These are phyloP conservation scores for Hafferia zeledoni DNA, from an alignment of 2,797 vertebrate species.

Conservation along the genomic window DNA sequence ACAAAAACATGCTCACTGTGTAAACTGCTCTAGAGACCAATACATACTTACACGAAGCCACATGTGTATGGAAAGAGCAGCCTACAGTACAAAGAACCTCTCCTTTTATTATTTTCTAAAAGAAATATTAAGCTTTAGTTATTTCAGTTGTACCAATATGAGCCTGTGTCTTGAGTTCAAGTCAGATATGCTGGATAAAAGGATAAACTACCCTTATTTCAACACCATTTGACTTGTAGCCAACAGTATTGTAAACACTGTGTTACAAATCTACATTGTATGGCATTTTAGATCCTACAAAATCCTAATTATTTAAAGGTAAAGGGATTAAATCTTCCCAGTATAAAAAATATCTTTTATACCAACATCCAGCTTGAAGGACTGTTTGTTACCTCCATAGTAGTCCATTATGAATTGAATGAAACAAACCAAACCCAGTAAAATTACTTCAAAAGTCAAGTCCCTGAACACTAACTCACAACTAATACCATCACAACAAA, in stretches of 20 bases:
- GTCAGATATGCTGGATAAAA: slow-evolving; percentile 9
- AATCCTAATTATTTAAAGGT: neutral
- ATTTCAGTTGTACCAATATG: neutral
- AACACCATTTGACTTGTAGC: neutral
- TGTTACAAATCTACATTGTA: neutral
- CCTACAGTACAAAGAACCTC: neutral
- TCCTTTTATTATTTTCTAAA: neutral
- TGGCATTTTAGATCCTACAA: neutral
- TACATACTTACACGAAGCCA: neutral
- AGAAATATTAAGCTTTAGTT: neutral
- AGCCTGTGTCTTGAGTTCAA: neutral
- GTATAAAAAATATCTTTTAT: neutral
- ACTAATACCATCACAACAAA: neutral
- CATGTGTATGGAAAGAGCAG: neutral
- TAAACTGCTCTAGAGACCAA: neutral
- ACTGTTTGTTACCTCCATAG: neutral
- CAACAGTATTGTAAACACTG: neutral
- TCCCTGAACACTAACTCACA: neutral
- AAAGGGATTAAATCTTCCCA: slow-evolving; percentile 1
- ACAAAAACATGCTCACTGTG: neutral
- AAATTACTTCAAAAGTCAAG: neutral
- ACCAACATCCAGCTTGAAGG: neutral
- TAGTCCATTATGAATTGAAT: neutral
- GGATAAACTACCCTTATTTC: neutral
- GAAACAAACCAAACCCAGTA: neutral